phyloP scores from a whole-genome alignment of 2,888 invertebrate species.

The Caenorhabditis panamensis region DNA sequence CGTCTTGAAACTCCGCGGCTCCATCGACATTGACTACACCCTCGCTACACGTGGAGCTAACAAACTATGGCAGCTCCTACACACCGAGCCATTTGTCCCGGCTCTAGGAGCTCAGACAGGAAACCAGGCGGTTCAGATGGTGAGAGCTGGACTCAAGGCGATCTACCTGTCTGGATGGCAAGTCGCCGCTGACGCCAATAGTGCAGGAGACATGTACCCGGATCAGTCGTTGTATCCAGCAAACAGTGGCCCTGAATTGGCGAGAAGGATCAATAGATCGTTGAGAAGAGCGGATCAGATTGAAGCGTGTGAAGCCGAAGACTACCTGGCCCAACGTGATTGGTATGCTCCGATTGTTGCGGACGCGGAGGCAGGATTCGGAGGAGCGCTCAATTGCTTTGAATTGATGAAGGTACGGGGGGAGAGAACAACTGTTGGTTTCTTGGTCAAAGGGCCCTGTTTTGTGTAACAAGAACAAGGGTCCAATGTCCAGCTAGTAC shows the following conservation, averaged over 20 bases:
- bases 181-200: slow-evolving; percentile 82
- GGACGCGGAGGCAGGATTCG: slow-evolving; percentile 82
- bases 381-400: slow-evolving; percentile 82
- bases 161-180: slow-evolving; percentile 83
- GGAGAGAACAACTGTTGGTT: slow-evolving; percentile 2
- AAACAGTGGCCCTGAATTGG: slow-evolving; percentile 82
- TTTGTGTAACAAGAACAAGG: background rate
- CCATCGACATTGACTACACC: slow-evolving; percentile 81
- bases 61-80: slow-evolving; percentile 81
- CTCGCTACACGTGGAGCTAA: slow-evolving; percentile 81
- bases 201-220: slow-evolving; percentile 82
- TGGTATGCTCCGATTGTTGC: slow-evolving; percentile 82
- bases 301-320: slow-evolving; percentile 79
- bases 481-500: background rate
- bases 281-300: slow-evolving; percentile 81
- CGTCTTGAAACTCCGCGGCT: slow-evolving; percentile 81
- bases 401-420: slow-evolving; percentile 81
- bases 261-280: slow-evolving; percentile 80
- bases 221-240: slow-evolving; percentile 82
- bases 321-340: slow-evolving; percentile 78
- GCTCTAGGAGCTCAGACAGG: slow-evolving; percentile 82
- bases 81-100: slow-evolving; percentile 81
- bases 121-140: slow-evolving; percentile 82
- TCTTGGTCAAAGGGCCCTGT: background rate
- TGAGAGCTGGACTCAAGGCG: slow-evolving; percentile 81